Evolutionary conservation across 1,140 invertebrate species (phyloP), one percentile per base, ranked within the genome.

Genomic region (Ctenoplectra terminalis): DNA sequence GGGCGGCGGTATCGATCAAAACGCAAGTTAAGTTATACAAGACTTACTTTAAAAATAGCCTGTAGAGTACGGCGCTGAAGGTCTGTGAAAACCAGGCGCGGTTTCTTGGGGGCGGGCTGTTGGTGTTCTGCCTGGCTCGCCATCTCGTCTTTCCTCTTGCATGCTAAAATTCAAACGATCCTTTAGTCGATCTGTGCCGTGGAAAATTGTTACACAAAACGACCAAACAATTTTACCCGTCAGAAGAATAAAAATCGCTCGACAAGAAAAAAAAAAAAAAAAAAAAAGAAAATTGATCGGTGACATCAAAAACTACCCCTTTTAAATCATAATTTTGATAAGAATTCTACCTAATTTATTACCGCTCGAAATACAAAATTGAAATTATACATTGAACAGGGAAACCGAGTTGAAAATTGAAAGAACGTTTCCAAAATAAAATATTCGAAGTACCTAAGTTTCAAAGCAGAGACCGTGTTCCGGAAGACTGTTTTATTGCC

Each of bases 71-170:
- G 97, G 93, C 99, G 96, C 95, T 99, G 99, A 91, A 99, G 98
- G 95, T 99, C 99, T 92, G 99, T 99, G 96, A 99, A 99, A 95
- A 99, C 99, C 94, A 99, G 96, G 93, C 99, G 97, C 81, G 99
- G 99, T 95, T 99, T 99, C 96, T 99, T 99, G 94, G 98, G 98
- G 87, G 97, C 97, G 95, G 97, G 96, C 92, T 96, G 95, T 94
- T 94, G 93, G 95, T 97, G 96, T 93, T 97, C 97, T 93, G 96
- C 94, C 92, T 96, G 95, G 94, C 85, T 95, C 95, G 94, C 94
- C 95, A 96, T 95, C 91, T 99, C 98, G 94, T 99, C 99, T 97
- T 99, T 99, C 96, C 99, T 97, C 95, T 99, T 99, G 96, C 98
- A 99, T 89, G 97, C 98, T 98, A 95, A 72, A 93, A 93, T 88